phyloP scores from a whole-genome alignment of 2,113 vertebrate genomes.

The Rafetus swinhoei region DNA sequence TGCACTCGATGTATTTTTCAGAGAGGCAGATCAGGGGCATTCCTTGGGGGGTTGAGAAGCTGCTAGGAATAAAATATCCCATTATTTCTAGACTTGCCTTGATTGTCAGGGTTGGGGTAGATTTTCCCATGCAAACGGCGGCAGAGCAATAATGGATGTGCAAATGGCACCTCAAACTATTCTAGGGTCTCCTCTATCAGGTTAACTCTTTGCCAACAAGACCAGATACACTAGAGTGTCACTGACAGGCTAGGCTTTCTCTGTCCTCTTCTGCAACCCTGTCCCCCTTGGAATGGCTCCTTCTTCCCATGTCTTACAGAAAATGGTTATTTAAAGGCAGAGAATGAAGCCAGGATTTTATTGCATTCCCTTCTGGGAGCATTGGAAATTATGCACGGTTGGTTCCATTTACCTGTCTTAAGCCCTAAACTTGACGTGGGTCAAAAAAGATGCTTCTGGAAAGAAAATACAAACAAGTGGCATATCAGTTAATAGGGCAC shows the following conservation, averaged over 20 bases:
- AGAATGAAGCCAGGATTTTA: background rate
- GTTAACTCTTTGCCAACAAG: background rate
- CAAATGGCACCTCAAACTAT: constrained; percentile 55
- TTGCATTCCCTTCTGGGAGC: constrained; percentile 3
- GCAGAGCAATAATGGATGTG: constrained; percentile 11
- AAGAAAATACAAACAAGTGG: background rate
- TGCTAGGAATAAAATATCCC: background rate
- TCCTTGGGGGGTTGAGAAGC: background rate
- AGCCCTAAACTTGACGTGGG: constrained; percentile 54
- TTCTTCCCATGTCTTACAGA: background rate
- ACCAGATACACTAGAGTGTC: background rate
- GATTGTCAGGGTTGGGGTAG: background rate
- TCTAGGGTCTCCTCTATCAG: background rate
- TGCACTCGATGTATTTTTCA: background rate
- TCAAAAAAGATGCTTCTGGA: constrained; percentile 18
- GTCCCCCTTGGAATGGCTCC: background rate
- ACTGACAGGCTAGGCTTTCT: background rate
- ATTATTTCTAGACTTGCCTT: background rate
- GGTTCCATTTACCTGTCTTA: constrained; percentile 47
- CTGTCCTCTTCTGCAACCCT: background rate
- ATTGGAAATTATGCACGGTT: constrained; percentile 24
- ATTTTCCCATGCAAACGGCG: background rate
- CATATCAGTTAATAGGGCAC: background rate
- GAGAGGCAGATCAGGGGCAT: background rate
- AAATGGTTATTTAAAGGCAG: background rate